These are phyloP conservation scores for Volucella zonaria DNA, from an alignment of 2,888 invertebrate species.

Conservation along the genomic window DNA sequence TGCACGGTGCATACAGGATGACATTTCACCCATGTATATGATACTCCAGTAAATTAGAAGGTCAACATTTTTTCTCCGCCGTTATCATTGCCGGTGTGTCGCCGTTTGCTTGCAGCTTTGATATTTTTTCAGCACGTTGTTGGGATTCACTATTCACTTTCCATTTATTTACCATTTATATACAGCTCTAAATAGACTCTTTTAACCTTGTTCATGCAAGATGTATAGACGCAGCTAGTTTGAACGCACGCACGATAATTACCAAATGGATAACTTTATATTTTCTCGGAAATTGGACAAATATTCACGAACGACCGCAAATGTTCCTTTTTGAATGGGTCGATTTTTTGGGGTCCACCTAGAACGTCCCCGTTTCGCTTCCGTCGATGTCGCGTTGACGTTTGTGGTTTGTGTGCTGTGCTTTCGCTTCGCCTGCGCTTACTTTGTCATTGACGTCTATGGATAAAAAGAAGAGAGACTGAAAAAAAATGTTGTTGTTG, in stretches of 20 bases:
- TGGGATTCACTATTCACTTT: constrained; percentile 4
- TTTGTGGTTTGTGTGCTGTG: background rate
- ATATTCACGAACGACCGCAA: constrained; percentile 18
- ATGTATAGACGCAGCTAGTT: background rate
- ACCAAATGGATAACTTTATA: constrained; percentile 16
- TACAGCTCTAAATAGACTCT: constrained; percentile 34
- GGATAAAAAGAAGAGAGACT: no score
- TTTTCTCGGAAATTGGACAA: constrained; percentile 34
- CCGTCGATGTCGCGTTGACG: constrained; percentile 32
- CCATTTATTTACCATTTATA: constrained; percentile 65
- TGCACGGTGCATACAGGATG: constrained; percentile 8
- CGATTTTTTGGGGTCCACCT: constrained; percentile 55
- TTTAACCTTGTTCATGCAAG: constrained; percentile 7
- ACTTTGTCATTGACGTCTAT: background rate
- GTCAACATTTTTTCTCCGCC: constrained; percentile 53
- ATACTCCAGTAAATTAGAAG: constrained; percentile 47
- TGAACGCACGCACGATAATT: background rate
- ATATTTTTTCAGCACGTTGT: constrained; percentile 12
- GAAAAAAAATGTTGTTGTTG: no score
- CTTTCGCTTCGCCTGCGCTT: no score
- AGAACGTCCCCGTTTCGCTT: constrained; percentile 22
- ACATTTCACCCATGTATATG: constrained; percentile 45
- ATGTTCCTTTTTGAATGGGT: constrained; percentile 51
- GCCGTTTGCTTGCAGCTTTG: background rate
- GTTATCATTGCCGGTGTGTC: background rate